These are phyloP conservation scores for Cirrhinus molitorella DNA, from an alignment of 2,797 vertebrate species.

Conservation along the genomic window DNA sequence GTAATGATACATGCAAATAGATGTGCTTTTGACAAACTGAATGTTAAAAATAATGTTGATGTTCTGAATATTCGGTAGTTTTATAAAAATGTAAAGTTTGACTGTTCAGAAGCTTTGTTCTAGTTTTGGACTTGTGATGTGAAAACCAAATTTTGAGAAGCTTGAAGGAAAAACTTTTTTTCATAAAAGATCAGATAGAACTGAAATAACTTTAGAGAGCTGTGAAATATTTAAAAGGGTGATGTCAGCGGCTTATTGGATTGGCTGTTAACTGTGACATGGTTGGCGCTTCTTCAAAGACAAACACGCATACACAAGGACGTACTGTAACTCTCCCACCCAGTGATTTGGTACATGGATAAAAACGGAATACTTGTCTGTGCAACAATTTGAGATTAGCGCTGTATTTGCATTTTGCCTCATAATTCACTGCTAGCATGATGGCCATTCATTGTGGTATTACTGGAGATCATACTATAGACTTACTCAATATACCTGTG, in stretches of 20 bases:
- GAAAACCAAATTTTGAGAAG: conserved; percentile 33
- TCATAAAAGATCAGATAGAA: conserved; percentile 44
- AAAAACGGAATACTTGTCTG: conserved; percentile 24
- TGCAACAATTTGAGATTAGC: neutral
- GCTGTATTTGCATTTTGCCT: conserved; percentile 14
- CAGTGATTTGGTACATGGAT: conserved; percentile 24
- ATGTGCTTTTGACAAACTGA: neutral
- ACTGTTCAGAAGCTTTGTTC: neutral
- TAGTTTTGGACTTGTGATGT: neutral
- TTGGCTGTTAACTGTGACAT: conserved; percentile 34
- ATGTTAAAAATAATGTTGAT: neutral
- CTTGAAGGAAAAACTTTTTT: conserved; percentile 22
- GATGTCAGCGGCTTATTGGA: conserved; percentile 51
- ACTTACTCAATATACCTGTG: conserved; percentile 64
- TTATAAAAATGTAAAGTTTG: neutral
- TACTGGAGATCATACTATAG: conserved; percentile 64
- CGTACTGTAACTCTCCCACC: conserved; percentile 17
- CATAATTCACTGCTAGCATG: conserved; percentile 21
- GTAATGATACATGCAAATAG: neutral
- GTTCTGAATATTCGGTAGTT: neutral
- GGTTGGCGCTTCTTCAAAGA: conserved; percentile 32
- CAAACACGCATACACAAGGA: conserved; percentile 31
- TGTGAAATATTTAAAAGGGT: conserved; percentile 48
- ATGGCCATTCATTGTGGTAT: conserved; percentile 49
- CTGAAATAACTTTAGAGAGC: conserved; percentile 41